These are phyloP conservation scores for Paedocypris sp. DNA, from an alignment of 2,113 vertebrate genomes.

Conservation along the genomic window DNA sequence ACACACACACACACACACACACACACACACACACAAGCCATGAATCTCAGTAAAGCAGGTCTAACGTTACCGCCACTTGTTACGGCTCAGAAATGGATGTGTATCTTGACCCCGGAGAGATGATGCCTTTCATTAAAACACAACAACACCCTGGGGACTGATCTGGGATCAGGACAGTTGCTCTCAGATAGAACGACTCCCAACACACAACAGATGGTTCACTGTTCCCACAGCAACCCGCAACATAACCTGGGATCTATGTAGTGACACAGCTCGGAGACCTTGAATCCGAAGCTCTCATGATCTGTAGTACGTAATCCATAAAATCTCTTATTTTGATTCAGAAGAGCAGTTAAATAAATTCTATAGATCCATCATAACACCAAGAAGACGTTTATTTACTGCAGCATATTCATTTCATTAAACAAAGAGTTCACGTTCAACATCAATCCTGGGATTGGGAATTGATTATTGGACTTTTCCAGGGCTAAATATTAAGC, in stretches of 20 bases:
- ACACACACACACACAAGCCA: background rate
- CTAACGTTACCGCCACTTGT: too few species aligned
- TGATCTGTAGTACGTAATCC: background rate
- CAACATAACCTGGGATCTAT: background rate
- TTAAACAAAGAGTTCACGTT: too few species aligned
- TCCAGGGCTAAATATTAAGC: too few species aligned
- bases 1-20: background rate
- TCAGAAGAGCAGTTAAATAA: background rate
- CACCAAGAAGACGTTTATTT: too few species aligned
- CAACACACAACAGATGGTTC: slow-evolving; percentile 10
- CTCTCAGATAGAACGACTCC: background rate
- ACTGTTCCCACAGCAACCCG: slow-evolving; percentile 4
- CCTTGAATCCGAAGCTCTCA: background rate
- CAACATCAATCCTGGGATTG: too few species aligned
- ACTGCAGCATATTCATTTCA: too few species aligned
- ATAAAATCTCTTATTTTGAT: too few species aligned
- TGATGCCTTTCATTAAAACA: slow-evolving; percentile 10
- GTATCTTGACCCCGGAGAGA: background rate
- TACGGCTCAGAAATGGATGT: background rate
- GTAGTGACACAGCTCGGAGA: background rate
- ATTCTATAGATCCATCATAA: too few species aligned
- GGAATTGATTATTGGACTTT: too few species aligned
- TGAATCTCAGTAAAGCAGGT: too few species aligned
- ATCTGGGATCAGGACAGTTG: slow-evolving; percentile 7
- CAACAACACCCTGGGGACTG: slow-evolving; percentile 7